phyloP scores from a whole-genome alignment of 1,140 invertebrate genomes.

The Scaptomyza graminum region DNA sequence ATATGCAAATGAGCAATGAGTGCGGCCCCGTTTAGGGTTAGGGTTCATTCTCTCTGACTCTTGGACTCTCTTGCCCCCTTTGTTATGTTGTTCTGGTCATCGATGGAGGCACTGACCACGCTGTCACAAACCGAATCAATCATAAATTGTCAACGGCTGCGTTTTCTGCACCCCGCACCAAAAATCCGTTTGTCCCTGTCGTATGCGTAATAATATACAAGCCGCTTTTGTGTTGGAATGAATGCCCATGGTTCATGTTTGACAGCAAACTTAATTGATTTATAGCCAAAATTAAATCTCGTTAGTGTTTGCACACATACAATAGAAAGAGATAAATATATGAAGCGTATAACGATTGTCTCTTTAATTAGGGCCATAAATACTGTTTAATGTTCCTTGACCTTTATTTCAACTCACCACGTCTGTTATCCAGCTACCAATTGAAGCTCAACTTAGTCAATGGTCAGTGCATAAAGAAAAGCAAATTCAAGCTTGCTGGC shows the following conservation, averaged over 20 bases:
- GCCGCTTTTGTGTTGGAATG: constrained; percentile 24
- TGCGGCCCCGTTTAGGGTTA: constrained; percentile 15
- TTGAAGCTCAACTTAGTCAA: background rate
- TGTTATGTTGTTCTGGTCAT: background rate
- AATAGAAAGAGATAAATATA: background rate
- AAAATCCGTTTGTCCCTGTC: background rate
- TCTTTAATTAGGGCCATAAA: constrained; percentile 24
- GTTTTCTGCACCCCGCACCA: constrained; percentile 2
- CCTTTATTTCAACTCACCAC: constrained; percentile 8
- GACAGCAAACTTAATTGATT: constrained; percentile 64
- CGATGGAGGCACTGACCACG: constrained; percentile 2
- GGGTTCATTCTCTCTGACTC: background rate
- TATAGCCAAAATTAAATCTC: constrained; percentile 65
- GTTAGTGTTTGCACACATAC: constrained; percentile 3
- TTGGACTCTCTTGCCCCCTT: too few species aligned
- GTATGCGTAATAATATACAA: constrained; percentile 61
- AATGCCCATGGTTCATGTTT: constrained; percentile 32
- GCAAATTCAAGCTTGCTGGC: background rate
- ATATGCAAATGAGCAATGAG: constrained; percentile 67
- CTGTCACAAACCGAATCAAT: constrained; percentile 65
- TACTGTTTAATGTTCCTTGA: constrained; percentile 1
- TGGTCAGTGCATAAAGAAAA: background rate
- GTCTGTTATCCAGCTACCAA: background rate
- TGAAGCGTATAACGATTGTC: too few species aligned
- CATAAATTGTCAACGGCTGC: constrained; percentile 70